Percentiles rank a stretch among this genome's conserved stretches.
Conservation (phyloP, 2,797 vertebrate species). For the Melanotaenia nigrans region DNA sequence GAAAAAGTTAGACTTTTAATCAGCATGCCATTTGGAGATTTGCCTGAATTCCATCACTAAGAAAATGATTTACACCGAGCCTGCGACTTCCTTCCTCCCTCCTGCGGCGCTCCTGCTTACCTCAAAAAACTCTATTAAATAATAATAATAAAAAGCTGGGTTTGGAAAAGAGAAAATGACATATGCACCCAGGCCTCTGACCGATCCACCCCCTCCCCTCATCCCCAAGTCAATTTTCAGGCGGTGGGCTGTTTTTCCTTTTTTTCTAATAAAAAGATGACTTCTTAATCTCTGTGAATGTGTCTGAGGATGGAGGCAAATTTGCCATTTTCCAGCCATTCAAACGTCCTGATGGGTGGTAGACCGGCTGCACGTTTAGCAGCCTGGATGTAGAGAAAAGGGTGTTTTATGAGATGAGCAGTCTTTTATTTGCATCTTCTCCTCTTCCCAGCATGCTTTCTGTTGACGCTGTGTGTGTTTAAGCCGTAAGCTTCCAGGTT, state of each 20-base stretch:
- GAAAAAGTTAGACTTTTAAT: neutral
- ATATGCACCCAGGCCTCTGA: constrained; percentile 34
- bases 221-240: constrained; percentile 62
- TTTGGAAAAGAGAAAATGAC: constrained; percentile 57
- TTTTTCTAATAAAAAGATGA: constrained; percentile 57
- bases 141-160: constrained; percentile 14
- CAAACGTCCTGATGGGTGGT: constrained; percentile 41
- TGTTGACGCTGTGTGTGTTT: constrained; percentile 41
- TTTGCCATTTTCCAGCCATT: constrained; percentile 31
- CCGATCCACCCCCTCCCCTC: constrained; percentile 26
- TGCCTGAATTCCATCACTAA: neutral
- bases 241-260: constrained; percentile 3
- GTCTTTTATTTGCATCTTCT: constrained; percentile 59
- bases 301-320: constrained; percentile 39
- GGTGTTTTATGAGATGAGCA: constrained; percentile 59
- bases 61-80: constrained; percentile 27
- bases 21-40: neutral
- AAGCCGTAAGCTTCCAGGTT: constrained; percentile 26
- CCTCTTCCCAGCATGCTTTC: constrained; percentile 49
- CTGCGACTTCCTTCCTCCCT: constrained; percentile 17
- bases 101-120: constrained; percentile 24
- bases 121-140: constrained; percentile 55
- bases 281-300: constrained; percentile 67
- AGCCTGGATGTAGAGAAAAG: constrained; percentile 49
- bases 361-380: constrained; percentile 30